Base-by-base conservation (phyloP, 1,140 invertebrate species). In the Arion vulgaris region DNA sequence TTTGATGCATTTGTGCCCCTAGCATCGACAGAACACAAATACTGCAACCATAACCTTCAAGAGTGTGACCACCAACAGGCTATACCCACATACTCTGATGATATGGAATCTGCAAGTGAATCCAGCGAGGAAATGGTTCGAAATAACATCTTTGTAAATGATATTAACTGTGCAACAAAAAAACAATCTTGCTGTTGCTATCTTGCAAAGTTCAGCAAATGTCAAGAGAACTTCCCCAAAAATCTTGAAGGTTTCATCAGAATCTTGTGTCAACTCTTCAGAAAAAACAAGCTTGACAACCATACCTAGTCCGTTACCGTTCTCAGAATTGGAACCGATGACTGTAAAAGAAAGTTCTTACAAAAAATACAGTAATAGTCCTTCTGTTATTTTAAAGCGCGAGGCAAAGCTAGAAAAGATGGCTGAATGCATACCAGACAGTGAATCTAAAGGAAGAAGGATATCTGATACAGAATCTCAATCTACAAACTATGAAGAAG, bases 1-100 rank as follows among this genome's bases (percentile, higher is more conserved):
- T 78, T 78, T 41, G 76, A 66, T 78, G 74, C 41, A 41, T 45
- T 51, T 34, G 76, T 66, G 23, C 49, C 38, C 66, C 53, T 78
- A 26, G 53, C 34, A 34, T 62, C 45, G 57, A 13, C 74, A 36
- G 74, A 76, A 34, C 28, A n/a, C 49, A 32, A 28, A n/a, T 36
- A 53, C 74, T 17, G 49, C 19, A 4, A 9, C 41, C 36, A 13
- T 41, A 72, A 39, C 28, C 32, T 28, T 28, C 62, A 66, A 66
- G 62, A 66, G 17, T 32, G 62, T 66, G 62, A 17, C 28, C n/a
- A n/a, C n/a, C n/a, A n/a, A n/a, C 62, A 66, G 5, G n/a, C n/a
- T 32, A 28, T 28, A 32, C 17, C 19, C 28, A 2, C 5, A 2
- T 0, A n/a, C 2, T n/a, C 28, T 28, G 28, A 7, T 32, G 62